Conservation (phyloP, 2,888 invertebrate species). For the Nezara viridula region DNA sequence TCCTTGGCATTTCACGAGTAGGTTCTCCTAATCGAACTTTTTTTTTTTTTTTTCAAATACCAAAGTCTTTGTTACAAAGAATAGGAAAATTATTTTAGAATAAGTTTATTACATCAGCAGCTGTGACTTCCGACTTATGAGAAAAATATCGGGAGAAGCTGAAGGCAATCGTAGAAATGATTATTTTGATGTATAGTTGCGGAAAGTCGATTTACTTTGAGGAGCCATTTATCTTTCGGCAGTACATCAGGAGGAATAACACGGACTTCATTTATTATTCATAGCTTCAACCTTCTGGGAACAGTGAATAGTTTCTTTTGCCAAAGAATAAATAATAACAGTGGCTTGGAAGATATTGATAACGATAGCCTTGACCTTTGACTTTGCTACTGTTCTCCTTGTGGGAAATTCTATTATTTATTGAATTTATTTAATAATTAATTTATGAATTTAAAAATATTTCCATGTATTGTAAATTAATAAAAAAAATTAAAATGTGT, state of each 20-base stretch:
- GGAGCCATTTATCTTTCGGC: neutral
- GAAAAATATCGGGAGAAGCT: neutral
- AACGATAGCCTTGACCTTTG: neutral
- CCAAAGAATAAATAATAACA: conserved; percentile 5
- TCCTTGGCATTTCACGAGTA: neutral
- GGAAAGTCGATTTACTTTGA: neutral
- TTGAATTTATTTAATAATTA: no score
- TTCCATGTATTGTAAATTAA: no score
- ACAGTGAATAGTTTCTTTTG: neutral
- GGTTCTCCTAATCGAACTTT: neutral
- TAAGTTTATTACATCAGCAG: neutral
- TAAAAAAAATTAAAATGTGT: no score
- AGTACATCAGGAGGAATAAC: neutral
- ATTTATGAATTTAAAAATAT: no score
- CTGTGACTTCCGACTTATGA: neutral
- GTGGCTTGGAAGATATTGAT: neutral
- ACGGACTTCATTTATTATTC: neutral
- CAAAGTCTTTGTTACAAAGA: neutral
- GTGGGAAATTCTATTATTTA: neutral
- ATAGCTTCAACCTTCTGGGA: conserved; percentile 3
- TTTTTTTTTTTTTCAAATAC: neutral
- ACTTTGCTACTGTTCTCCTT: neutral
- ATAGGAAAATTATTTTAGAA: neutral
- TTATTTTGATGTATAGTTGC: neutral
- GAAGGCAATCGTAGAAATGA: neutral